Base-by-base conservation (phyloP, 1,140 invertebrate species). In the Drosophila sucinea region DNA sequence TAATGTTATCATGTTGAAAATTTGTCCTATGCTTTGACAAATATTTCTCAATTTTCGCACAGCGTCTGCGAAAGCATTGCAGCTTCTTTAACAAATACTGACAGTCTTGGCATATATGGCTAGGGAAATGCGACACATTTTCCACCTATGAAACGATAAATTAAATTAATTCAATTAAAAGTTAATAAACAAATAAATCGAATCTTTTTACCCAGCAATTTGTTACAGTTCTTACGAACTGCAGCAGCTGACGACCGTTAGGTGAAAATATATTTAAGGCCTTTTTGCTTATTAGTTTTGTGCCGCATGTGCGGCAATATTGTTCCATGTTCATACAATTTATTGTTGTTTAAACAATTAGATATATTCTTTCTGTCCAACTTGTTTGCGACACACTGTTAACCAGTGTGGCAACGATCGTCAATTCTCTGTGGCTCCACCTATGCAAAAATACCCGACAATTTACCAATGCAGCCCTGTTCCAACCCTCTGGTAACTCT, bases 291-390 rank as follows among this genome's bases (percentile, higher is more conserved):
- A 58, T 60, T 2, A 77, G 61, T 0, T 51, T 67, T 66, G 69
- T 73, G 38, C 83, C 83, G 56, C 83, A 87, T 30, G 76, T 80
- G 11, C 83, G 83, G 40, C 83, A 87, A 55, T 72, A 87, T 8
- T 73, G 33, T 10, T 83, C 64, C 84, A 87, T 87, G 54, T 62
- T 57, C n/a, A 25, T 35, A 30, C 1, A 55, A 67, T 10, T 38
- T 38, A 74, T 63, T 41, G 5, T 25, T 47, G 5, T 25, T 47
- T 70, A 54, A 54, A 44, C 4, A 60, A 63, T 56, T 63, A 68
- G 27, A 62, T 74, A 33, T 67, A 41, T 67, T 44, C 44, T 47
- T 47, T 44, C 5, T 35, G 10, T 38, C 17, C 35, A 51, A 51
- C 44, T 56, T 75, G 56, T 68, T 75, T 17, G 17, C 17, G 17